Conservation (phyloP, 1,140 invertebrate genomes). For the Octopus bimaculoides region DNA sequence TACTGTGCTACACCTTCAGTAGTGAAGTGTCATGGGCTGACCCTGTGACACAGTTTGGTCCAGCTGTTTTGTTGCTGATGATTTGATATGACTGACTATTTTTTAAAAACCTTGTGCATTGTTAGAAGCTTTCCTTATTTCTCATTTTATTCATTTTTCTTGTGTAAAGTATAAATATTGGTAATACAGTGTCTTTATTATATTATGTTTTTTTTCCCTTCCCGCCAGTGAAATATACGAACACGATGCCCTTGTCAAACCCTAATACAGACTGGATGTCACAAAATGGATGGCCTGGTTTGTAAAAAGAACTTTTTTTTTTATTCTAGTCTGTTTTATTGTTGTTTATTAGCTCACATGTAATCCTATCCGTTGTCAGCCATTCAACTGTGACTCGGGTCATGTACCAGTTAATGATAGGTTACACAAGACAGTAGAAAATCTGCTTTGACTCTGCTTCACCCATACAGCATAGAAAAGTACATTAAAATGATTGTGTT, state of each 20-base stretch:
- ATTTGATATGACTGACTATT: neutral
- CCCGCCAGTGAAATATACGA: neutral
- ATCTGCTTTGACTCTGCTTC: too few species aligned
- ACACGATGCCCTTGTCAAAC: neutral
- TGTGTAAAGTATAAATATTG: neutral
- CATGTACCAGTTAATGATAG: too few species aligned
- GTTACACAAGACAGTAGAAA: too few species aligned
- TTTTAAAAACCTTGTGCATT: neutral
- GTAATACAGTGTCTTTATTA: neutral
- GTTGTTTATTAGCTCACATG: too few species aligned
- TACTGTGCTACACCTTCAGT: too few species aligned
- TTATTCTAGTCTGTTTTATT: too few species aligned
- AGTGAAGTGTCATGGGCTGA: too few species aligned
- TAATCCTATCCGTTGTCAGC: too few species aligned
- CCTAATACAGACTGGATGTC: neutral
- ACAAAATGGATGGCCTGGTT: neutral
- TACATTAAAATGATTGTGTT: too few species aligned
- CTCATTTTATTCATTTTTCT: neutral
- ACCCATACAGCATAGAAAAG: too few species aligned
- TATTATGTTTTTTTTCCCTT: neutral
- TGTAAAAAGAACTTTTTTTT: neutral
- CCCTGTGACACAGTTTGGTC: too few species aligned
- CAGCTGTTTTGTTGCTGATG: constrained; percentile 13
- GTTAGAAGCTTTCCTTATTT: neutral
- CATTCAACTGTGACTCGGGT: too few species aligned